Conservation (phyloP, 2,888 invertebrate genomes). For the Drosophila picticornis region DNA sequence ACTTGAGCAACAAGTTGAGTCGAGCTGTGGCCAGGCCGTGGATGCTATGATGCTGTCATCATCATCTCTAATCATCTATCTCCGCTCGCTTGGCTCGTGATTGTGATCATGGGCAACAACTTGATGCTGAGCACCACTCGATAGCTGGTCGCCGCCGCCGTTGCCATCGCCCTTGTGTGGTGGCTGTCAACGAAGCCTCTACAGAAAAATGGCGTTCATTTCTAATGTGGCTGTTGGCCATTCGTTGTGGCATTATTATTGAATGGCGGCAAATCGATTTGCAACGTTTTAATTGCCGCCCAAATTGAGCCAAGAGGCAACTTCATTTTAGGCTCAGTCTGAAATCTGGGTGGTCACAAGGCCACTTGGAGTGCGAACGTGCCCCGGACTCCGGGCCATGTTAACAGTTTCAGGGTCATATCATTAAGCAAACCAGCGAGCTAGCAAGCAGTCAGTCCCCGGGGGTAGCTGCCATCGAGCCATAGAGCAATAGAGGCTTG, state of each 20-base stretch:
- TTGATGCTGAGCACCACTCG: slow-evolving; percentile 39
- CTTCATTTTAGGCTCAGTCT: slow-evolving; percentile 43
- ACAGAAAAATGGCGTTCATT: slow-evolving; percentile 49
- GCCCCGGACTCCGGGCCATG: slow-evolving; percentile 32
- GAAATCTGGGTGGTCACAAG: slow-evolving; percentile 72
- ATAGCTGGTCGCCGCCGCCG: slow-evolving; percentile 26
- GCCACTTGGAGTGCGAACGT: slow-evolving; percentile 70
- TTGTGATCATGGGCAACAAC: slow-evolving; percentile 48
- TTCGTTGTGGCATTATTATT: slow-evolving; percentile 31
- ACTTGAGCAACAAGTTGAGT: slow-evolving; percentile 62
- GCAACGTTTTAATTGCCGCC: slow-evolving; percentile 78
- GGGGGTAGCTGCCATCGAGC: slow-evolving; percentile 29
- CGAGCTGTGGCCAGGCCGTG: slow-evolving; percentile 2
- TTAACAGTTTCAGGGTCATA: slow-evolving; percentile 22
- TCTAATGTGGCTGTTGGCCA: slow-evolving; percentile 30
- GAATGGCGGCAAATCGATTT: slow-evolving; percentile 73
- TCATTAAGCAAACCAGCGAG: slow-evolving; percentile 38
- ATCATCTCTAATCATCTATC: slow-evolving; percentile 28
- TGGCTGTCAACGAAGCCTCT: slow-evolving; percentile 37
- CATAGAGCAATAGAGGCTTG: slow-evolving; percentile 29
- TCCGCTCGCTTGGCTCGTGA: slow-evolving; percentile 26
- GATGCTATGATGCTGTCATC: slow-evolving; percentile 61
- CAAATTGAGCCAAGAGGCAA: slow-evolving; percentile 67
- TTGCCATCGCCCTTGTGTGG: slow-evolving; percentile 30
- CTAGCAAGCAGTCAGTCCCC: slow-evolving; percentile 7